Conservation (phyloP, 2,888 invertebrate genomes). For the Ferrisia virgata region DNA sequence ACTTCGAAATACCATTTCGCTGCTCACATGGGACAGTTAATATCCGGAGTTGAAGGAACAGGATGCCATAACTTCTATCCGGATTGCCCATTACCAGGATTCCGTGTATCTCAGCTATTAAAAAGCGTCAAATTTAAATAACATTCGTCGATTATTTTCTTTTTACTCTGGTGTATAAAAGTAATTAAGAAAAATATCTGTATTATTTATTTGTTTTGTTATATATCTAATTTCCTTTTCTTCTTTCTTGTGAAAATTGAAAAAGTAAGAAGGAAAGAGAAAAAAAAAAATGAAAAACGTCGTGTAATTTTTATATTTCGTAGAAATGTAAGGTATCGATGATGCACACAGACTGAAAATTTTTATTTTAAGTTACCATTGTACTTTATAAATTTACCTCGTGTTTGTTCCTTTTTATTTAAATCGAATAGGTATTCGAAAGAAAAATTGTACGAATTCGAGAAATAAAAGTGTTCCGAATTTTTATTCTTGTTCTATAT, state of each 20-base stretch:
- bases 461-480: neutral
- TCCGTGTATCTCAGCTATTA: constrained; percentile 64
- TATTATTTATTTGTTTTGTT: constrained; percentile 18
- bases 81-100: constrained; percentile 62
- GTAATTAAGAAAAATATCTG: neutral
- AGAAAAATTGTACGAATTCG: neutral
- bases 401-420: constrained; percentile 37
- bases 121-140: constrained; percentile 55
- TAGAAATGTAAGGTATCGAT: constrained; percentile 17
- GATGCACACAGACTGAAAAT: constrained; percentile 38
- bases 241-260: neutral
- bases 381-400: constrained; percentile 10
- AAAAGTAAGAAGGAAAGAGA: neutral
- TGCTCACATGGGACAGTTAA: constrained; percentile 67
- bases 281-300: neutral
- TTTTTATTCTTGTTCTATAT: neutral
- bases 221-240: neutral
- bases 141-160: neutral
- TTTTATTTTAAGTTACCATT: constrained; percentile 40
- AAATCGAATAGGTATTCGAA: neutral
- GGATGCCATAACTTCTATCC: constrained; percentile 68
- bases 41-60: constrained; percentile 64
- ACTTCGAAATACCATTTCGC: constrained; percentile 65
- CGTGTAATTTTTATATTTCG: neutral
- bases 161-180: neutral